Evolutionary conservation across 1,140 invertebrate genomes (phyloP).

Genomic region (Cyclina sinensis): DNA sequence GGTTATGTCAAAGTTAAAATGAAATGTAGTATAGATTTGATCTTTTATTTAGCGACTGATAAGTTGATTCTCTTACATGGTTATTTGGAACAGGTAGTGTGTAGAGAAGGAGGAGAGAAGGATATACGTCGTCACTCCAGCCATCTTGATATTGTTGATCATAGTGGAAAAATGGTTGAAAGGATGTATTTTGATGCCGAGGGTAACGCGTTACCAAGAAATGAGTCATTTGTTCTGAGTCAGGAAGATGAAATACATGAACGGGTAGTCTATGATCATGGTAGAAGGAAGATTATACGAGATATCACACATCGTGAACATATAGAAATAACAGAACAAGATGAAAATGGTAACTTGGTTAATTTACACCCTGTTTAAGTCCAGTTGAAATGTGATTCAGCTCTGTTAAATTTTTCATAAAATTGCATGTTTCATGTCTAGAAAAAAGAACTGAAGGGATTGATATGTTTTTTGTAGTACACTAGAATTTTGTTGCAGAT

Average conservation of each 20-base stretch:
- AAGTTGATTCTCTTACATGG: too few species aligned
- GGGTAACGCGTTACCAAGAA: conserved; percentile 24
- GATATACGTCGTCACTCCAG: conserved; percentile 48
- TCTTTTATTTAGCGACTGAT: too few species aligned
- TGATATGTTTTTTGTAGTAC: too few species aligned
- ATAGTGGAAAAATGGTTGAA: conserved; percentile 39
- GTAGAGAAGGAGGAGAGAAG: neutral
- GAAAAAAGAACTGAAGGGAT: too few species aligned
- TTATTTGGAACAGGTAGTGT: conserved; percentile 12
- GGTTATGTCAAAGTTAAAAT: too few species aligned
- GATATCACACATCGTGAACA: conserved; percentile 25
- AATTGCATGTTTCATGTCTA: too few species aligned
- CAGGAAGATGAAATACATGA: conserved; percentile 36
- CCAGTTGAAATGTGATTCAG: too few species aligned
- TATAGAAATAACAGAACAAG: conserved; percentile 20
- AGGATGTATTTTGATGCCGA: conserved; percentile 53
- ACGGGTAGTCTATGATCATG: conserved; percentile 1
- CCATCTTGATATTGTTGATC: conserved; percentile 55
- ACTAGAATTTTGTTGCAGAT: too few species aligned
- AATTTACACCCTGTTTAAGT: neutral
- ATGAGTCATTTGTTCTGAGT: conserved; percentile 44
- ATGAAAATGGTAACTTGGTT: neutral
- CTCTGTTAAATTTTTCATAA: too few species aligned
- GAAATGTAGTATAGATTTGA: too few species aligned
- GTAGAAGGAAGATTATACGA: neutral